phyloP scores from a whole-genome alignment of 2,797 vertebrate species.

The Poecilia wingei region DNA sequence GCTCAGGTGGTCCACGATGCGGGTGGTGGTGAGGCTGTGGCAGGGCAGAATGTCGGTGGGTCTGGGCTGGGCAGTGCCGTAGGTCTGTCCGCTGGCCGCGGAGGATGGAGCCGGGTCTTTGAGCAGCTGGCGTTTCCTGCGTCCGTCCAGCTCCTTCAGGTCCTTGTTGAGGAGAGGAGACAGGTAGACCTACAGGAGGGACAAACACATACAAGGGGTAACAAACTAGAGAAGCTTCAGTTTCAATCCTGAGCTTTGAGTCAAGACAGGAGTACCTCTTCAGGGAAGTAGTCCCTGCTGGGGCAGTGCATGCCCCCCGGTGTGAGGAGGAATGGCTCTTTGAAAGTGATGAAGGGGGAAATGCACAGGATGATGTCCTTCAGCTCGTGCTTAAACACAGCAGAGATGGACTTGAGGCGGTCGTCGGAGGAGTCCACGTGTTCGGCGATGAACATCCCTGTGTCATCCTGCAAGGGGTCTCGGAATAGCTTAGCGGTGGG shows the following conservation, averaged over 20 bases:
- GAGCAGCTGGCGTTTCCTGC: constrained; percentile 91
- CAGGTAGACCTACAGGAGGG: constrained; percentile 83
- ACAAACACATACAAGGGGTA: not conserved
- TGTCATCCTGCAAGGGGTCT: constrained; percentile 97
- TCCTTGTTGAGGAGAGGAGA: constrained; percentile 96
- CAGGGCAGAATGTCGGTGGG: constrained; percentile 86
- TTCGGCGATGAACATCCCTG: constrained; percentile 90
- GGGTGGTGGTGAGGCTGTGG: constrained; percentile 88
- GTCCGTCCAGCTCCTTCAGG: constrained; percentile 89
- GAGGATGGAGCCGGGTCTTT: constrained; percentile 85
- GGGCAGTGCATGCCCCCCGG: constrained; percentile 90
- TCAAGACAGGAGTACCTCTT: constrained; percentile 70
- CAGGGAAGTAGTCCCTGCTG: constrained; percentile 94
- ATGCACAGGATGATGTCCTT: constrained; percentile 96
- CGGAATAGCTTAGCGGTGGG: constrained; percentile 84
- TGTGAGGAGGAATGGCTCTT: constrained; percentile 91
- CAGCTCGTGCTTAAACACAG: constrained; percentile 92
- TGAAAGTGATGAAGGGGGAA: constrained; percentile 93
- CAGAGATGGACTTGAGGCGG: constrained; percentile 88
- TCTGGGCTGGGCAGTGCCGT: constrained; percentile 77
- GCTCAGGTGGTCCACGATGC: constrained; percentile 87
- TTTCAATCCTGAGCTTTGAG: not conserved
- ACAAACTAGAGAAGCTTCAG: not conserved
- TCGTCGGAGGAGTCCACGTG: constrained; percentile 92
- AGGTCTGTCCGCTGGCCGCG: constrained; percentile 67